Base-by-base conservation (phyloP, 2,888 invertebrate genomes). In the Andrena minutula region DNA sequence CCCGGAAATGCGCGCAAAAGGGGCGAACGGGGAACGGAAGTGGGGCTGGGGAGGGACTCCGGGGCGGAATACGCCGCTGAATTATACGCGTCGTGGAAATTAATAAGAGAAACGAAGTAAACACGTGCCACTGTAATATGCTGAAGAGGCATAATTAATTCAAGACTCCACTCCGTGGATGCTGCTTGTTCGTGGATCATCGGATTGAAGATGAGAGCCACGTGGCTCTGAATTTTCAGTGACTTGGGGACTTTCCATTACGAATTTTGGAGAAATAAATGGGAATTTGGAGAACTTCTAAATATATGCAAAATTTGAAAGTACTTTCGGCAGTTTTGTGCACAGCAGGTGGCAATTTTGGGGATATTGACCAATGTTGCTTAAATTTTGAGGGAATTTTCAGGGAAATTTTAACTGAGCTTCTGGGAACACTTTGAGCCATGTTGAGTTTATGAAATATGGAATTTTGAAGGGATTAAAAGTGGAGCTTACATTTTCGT, bases 41-140 rank as follows among this genome's bases (percentile, higher is more conserved):
- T 7, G 35, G 53, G 7, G 51, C 4, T 2, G 47, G n/a, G 32
- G 26, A 64, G n/a, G 68, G 66, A 71, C 49, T 60, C 47, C 49
- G n/a, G 64, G 65, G 41, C 28, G 32, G 63, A 60, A 84, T 60
- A 51, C 70, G 70, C 51, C 20, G 64, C 61, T 64, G 68, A 68
- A 80, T 86, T 85, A 79, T 82, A 71, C 82, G 85, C 79, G 63
- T 71, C 77, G 74, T 66, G 32, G 73, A 85, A 88, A 86, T 86
- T 86, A 86, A 86, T 88, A 87, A 87, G 77, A 68, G 82, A 61
- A 30, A 77, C 79, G 87, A 61, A 77, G 82, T 77, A 84, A 87
- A 86, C 85, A 79, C 69, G 75, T 77, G 78, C 79, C 64, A 35
- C 41, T 82, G 76, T 64, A 76, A 87, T 65, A 64, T 41, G 56